phyloP scores from a whole-genome alignment of 1,140 invertebrate species.

The Adelges cooleyi region DNA sequence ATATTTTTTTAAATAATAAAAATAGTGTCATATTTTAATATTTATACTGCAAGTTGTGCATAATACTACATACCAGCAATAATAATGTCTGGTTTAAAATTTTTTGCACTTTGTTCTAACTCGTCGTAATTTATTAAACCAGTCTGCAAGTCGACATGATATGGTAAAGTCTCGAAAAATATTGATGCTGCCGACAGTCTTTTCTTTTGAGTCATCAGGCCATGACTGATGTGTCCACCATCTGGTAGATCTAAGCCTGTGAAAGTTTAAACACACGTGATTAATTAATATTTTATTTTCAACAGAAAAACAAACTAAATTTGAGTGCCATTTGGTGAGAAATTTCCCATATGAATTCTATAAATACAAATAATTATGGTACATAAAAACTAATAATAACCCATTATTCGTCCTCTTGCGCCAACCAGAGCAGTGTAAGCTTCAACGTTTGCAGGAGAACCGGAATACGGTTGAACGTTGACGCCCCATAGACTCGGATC shows the following conservation, averaged over 20 bases:
- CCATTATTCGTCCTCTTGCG: constrained; percentile 95
- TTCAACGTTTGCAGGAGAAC: constrained; percentile 96
- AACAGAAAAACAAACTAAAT: not conserved
- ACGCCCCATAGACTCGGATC: constrained; percentile 84
- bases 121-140: constrained; percentile 92
- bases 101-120: constrained; percentile 63
- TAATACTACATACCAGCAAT: constrained; percentile 54
- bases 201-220: constrained; percentile 79
- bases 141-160: constrained; percentile 75
- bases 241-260: constrained; percentile 77
- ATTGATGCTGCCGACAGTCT: constrained; percentile 95
- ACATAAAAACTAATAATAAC: constrained; percentile 37
- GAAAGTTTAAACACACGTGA: not conserved
- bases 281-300: too few relatives aligned
- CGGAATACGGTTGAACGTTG: constrained; percentile 95
- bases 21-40: not conserved
- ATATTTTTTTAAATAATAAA: not conserved
- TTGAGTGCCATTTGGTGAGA: not conserved
- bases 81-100: constrained; percentile 88
- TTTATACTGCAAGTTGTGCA: not conserved
- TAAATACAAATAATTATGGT: too few relatives aligned
- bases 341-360: too few relatives aligned
- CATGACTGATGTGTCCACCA: constrained; percentile 93
- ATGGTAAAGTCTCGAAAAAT: constrained; percentile 98
- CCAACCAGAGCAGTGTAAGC: constrained; percentile 76